Conservation (phyloP, 2,888 invertebrate genomes). For the Mantis religiosa region DNA sequence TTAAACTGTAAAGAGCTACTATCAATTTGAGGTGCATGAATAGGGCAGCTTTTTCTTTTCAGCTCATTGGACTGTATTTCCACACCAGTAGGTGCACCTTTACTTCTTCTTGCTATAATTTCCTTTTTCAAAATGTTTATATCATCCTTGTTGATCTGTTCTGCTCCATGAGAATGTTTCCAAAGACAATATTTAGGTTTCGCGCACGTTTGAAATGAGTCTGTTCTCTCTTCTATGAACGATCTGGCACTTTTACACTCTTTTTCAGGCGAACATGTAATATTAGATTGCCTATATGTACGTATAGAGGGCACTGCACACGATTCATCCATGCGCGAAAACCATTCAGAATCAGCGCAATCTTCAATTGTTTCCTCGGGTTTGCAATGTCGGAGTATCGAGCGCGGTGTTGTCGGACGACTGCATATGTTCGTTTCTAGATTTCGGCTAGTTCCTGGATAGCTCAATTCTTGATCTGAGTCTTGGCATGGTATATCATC, state of each 20-base stretch:
- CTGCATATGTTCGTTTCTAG: background rate
- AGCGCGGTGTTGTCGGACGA: background rate
- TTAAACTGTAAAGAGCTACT: no score
- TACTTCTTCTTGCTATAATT: background rate
- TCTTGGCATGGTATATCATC: background rate
- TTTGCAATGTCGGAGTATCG: background rate
- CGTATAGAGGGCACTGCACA: background rate
- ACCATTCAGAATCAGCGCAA: background rate
- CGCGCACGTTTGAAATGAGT: background rate
- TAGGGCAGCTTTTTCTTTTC: no score
- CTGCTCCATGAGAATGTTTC: background rate
- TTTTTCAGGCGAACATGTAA: background rate
- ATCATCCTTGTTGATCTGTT: background rate
- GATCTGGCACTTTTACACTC: background rate
- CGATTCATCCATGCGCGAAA: background rate
- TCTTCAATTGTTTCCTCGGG: background rate
- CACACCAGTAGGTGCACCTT: background rate
- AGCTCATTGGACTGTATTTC: no score
- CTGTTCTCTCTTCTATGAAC: background rate
- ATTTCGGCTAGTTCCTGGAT: background rate
- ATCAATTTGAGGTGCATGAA: no score
- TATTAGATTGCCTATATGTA: background rate
- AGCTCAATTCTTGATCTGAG: background rate
- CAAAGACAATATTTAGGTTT: background rate
- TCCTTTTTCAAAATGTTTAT: background rate